These are phyloP conservation scores for Fratercula arctica DNA, from an alignment of 2,797 vertebrate genomes.

Conservation along the genomic window DNA sequence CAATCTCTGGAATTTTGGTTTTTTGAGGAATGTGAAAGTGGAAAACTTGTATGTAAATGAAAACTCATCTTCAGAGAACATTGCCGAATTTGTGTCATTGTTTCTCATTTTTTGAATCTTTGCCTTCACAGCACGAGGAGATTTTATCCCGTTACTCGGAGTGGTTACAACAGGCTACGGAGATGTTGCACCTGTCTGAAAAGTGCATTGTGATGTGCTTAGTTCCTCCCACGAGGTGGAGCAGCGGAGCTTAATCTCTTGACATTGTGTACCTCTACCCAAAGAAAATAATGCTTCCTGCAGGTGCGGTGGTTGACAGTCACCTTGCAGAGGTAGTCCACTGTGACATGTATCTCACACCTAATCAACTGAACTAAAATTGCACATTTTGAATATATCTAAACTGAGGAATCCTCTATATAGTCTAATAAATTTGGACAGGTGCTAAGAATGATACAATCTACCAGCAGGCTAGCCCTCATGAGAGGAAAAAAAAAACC, in stretches of 20 bases:
- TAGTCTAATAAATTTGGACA: conserved; percentile 3
- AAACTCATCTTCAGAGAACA: not conserved
- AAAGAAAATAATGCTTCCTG: not conserved
- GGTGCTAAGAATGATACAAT: conserved; percentile 21
- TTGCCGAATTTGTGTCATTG: fast-evolving
- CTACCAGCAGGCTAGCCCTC: not conserved
- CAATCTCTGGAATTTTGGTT: not conserved
- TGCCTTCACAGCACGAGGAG: not conserved
- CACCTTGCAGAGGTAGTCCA: conserved; percentile 35
- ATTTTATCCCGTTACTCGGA: not conserved
- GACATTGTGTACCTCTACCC: not conserved
- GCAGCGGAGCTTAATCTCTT: not conserved
- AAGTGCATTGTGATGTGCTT: not conserved
- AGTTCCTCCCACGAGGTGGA: conserved; percentile 54
- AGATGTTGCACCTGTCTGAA: not conserved
- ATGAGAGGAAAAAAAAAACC: not conserved
- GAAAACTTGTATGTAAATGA: not conserved
- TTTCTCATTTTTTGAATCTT: not conserved
- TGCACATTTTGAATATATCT: conserved; percentile 10
- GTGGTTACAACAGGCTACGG: not conserved
- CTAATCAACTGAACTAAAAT: conserved; percentile 23
- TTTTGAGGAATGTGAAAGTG: not conserved
- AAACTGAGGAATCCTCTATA: not conserved
- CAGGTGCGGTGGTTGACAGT: not conserved
- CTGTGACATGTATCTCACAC: conserved; percentile 35